Evolutionary conservation across 92 coral and sea anemone species (phyloP).

Genomic region (Muricea muricata): DNA sequence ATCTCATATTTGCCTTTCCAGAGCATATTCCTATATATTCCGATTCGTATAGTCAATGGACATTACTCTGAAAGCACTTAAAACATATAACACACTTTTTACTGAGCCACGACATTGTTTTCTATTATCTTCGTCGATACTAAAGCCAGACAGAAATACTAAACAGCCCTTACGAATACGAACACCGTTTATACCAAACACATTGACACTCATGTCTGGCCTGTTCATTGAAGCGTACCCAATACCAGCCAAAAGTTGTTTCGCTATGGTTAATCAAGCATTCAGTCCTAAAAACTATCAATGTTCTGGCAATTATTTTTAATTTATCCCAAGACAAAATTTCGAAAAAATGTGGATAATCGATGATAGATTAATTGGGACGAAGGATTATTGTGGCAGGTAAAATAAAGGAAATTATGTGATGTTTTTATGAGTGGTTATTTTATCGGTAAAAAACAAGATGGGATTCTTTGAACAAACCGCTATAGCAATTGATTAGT

Average conservation of each 20-base stretch:
- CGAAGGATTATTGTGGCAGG: background rate
- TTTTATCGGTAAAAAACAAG: background rate
- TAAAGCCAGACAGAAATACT: too few species aligned
- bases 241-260: conserved; percentile 14
- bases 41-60: too few species aligned
- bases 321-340: background rate
- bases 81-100: too few species aligned
- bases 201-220: too few species aligned
- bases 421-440: background rate
- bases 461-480: background rate
- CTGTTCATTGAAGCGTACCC: conserved; percentile 1
- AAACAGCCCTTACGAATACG: too few species aligned
- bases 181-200: too few species aligned
- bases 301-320: background rate
- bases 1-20: too few species aligned
- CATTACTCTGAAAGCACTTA: too few species aligned
- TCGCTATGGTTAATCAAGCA: conserved; percentile 7
- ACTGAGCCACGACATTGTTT: too few species aligned
- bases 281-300: background rate
- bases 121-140: too few species aligned
- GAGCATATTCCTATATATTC: too few species aligned
- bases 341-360: background rate
- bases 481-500: too few species aligned
- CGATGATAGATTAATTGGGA: background rate
- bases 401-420: background rate